Percentiles rank a stretch among this genome's conserved stretches.
Evolutionary conservation across 2,888 invertebrate genomes (phyloP).

Genomic region (Pterobdella sp.): DNA sequence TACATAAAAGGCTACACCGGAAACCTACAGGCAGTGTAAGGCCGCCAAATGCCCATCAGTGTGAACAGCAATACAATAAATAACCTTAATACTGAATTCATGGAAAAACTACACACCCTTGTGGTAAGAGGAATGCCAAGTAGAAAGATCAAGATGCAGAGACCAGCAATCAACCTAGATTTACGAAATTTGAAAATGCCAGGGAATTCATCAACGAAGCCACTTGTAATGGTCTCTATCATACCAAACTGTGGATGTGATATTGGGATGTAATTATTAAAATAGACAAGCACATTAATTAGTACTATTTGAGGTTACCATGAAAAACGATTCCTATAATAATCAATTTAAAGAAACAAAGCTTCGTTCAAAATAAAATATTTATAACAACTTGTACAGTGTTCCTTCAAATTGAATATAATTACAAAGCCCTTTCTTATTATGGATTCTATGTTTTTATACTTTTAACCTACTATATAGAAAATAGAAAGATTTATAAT

Average conservation of each 20-base stretch:
- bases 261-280: background rate
- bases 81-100: no score
- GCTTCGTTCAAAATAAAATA: background rate
- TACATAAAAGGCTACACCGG: no score
- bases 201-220: slow-evolving; percentile 65
- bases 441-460: no score
- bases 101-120: no score
- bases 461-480: no score
- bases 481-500: no score
- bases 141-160: slow-evolving; percentile 59
- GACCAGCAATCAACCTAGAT: slow-evolving; percentile 57
- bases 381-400: background rate
- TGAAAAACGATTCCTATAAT: background rate
- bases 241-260: slow-evolving; percentile 74
- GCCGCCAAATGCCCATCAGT: no score
- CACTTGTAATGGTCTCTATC: slow-evolving; percentile 67
- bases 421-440: no score
- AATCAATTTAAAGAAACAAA: background rate
- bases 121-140: slow-evolving; percentile 65
- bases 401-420: no score
- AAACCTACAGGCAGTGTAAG: no score
- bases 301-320: background rate
- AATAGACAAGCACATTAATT: background rate
- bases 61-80: no score
- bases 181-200: slow-evolving; percentile 54